Conservation (phyloP, 2,888 invertebrate species). For the Clunio marinus region DNA sequence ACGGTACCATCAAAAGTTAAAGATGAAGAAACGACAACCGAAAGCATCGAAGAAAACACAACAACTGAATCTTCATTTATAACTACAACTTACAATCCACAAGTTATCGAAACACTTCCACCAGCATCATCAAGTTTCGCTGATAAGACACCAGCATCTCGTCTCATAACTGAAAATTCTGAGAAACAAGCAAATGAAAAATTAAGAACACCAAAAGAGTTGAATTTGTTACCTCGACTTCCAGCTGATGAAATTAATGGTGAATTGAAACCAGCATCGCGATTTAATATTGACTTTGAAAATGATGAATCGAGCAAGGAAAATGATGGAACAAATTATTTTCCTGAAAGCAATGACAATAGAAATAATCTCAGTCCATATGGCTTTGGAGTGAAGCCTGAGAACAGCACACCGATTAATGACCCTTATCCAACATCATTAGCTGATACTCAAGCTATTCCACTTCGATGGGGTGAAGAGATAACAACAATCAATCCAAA, state of each 20-base stretch:
- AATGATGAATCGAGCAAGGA: constrained; percentile 49
- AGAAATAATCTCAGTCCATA: constrained; percentile 50
- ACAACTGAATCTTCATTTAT: constrained; percentile 43
- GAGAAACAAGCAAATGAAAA: constrained; percentile 39
- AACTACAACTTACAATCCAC: constrained; percentile 40
- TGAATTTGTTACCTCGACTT: constrained; percentile 45
- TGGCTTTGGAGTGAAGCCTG: constrained; percentile 53
- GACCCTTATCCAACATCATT: constrained; percentile 48
- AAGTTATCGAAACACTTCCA: constrained; percentile 42
- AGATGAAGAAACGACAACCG: constrained; percentile 44
- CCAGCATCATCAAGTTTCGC: constrained; percentile 40
- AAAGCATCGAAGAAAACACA: constrained; percentile 42
- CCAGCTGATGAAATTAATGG: constrained; percentile 54
- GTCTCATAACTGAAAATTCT: constrained; percentile 41
- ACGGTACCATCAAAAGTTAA: constrained; percentile 53
- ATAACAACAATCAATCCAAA: constrained; percentile 40
- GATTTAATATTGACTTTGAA: constrained; percentile 51
- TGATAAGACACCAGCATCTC: constrained; percentile 42
- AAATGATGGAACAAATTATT: constrained; percentile 48
- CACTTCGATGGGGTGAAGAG: constrained; percentile 54
- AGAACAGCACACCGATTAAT: constrained; percentile 50
- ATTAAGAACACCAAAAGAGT: constrained; percentile 42
- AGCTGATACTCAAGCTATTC: constrained; percentile 50
- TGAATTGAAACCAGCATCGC: constrained; percentile 46
- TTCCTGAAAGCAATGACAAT: constrained; percentile 50